Conservation (phyloP, 2,888 invertebrate species). For the Pyrochroa serraticornis region DNA sequence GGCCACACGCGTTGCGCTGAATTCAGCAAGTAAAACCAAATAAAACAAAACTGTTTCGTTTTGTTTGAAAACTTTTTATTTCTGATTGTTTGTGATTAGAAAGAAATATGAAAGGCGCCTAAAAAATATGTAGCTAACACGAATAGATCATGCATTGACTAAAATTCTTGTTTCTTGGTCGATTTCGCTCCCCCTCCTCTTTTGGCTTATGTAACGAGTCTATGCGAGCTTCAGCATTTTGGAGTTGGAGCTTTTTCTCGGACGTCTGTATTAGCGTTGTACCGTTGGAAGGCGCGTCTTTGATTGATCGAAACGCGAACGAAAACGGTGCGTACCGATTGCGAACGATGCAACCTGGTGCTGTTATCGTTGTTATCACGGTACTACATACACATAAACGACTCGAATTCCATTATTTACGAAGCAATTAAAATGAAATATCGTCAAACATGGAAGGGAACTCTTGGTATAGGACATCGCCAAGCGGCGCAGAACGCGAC, state of each 20-base stretch:
- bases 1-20: no score
- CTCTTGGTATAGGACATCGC: no score
- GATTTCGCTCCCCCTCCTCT: slow-evolving; percentile 7
- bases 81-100: not conserved
- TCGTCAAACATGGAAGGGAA: slow-evolving; percentile 8
- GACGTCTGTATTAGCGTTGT: not conserved
- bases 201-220: slow-evolving; percentile 3
- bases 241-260: slow-evolving; percentile 7
- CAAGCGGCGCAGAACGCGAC: no score
- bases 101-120: not conserved
- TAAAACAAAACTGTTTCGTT: no score
- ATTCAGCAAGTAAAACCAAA: no score
- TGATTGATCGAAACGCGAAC: slow-evolving; percentile 1
- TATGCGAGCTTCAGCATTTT: not conserved
- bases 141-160: slow-evolving; percentile 9
- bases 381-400: slow-evolving; percentile 5
- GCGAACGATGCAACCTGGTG: slow-evolving; percentile 5
- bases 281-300: slow-evolving; percentile 1
- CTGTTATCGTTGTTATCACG: slow-evolving; percentile 19
- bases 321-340: slow-evolving; percentile 7
- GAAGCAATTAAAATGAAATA: slow-evolving; percentile 21
- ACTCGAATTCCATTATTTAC: slow-evolving; percentile 20
- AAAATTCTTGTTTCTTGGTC: not conserved
- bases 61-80: not conserved
- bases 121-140: slow-evolving; percentile 5